phyloP scores from a whole-genome alignment of 2,888 invertebrate species.

The Odontocolon sp. region DNA sequence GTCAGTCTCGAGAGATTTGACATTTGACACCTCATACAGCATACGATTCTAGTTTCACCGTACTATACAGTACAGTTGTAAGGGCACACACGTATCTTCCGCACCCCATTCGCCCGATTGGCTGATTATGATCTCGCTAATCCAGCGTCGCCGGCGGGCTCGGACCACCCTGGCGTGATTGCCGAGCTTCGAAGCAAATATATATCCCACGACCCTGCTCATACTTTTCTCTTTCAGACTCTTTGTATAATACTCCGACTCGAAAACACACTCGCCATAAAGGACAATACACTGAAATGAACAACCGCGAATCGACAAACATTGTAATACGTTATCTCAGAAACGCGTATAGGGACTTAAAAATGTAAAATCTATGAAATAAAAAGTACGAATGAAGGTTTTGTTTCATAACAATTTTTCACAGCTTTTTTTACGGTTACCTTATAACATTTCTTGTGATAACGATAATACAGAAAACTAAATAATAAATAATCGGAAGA shows the following conservation, averaged over 20 bases:
- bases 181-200: slow-evolving; percentile 76
- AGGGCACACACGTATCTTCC: slow-evolving; percentile 33
- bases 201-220: slow-evolving; percentile 57
- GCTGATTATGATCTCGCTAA: slow-evolving; percentile 80
- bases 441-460: too few relatives aligned
- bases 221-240: slow-evolving; percentile 35
- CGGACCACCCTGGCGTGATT: slow-evolving; percentile 75
- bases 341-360: too few relatives aligned
- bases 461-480: too few relatives aligned
- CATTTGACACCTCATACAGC: slow-evolving; percentile 76
- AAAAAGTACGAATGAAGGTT: too few relatives aligned
- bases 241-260: slow-evolving; percentile 57
- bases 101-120: slow-evolving; percentile 70
- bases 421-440: too few relatives aligned
- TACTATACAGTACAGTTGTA: slow-evolving; percentile 20
- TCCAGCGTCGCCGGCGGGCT: slow-evolving; percentile 66
- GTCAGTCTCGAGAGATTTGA: slow-evolving; percentile 68
- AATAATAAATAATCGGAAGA: too few relatives aligned
- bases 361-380: too few relatives aligned
- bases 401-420: not conserved
- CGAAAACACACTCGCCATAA: not conserved
- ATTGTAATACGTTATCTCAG: too few relatives aligned
- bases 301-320: too few relatives aligned
- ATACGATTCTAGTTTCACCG: slow-evolving; percentile 24
- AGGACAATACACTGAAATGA: not conserved